Evolutionary conservation across 1,140 invertebrate genomes (phyloP), one percentile per base, ranked within the genome.

Genomic region (Pristionchus pacificus): DNA sequence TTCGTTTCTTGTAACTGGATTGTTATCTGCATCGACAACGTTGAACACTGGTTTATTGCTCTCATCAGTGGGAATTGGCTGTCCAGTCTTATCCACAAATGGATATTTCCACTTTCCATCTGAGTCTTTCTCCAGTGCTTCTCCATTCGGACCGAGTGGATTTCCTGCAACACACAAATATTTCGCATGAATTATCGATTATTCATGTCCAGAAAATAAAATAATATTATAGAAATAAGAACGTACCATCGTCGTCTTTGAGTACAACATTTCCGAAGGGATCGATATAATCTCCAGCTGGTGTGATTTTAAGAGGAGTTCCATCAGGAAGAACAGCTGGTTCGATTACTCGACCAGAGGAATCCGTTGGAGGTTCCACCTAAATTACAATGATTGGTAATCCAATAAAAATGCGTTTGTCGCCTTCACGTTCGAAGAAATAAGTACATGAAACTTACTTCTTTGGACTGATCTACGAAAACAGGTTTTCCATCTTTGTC

Each of bases 61-160:
- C 24, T 68, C 58, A 59, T 76, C 74, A 30, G 69, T 65, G 15
- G 74, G 74, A 59, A 76, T 19, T 24, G 68, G 60, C 25, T 71
- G 74, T 67, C 75, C 64, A 55, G n/a, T 58, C 13, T 31, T 68
- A 32, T 62, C 68, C 25, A 80, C 59, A 58, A 71, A 58, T 32
- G 79, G 80, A 72, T 83, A 80, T 2, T 80, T 55, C 60, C 67
- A 81, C 28, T 80, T 71, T 14, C 77, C 80, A n/a, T 82, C 31
- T 1, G 32, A 49, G 70, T 79, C 71, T 32, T 74, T 67, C 38
- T 65, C 60, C 29, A 81, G 64, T 31, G 65, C 57, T 13, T 71
- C 55, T 0, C 78, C 78, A 59, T 83, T 76, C 6, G 80, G 80
- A 1, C 69, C 76, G 1, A 81, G 25, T 2, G 58, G 33, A 25